Evolutionary conservation across 2,888 invertebrate species (phyloP), one percentile per base, ranked within the genome.

Genomic region (Orthosia incerta): DNA sequence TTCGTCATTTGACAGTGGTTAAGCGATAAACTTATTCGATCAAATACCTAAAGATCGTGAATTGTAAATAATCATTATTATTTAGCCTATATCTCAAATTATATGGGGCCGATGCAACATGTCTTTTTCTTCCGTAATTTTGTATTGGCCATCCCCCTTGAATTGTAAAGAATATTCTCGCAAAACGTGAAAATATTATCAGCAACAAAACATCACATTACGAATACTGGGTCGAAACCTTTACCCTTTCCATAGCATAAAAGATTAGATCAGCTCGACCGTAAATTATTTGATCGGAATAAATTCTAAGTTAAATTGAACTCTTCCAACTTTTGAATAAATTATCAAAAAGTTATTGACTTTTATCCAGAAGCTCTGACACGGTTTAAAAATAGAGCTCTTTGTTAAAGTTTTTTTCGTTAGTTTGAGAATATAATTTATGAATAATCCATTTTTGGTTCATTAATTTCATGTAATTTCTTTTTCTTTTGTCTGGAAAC

Each of bases 301-400:
- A 85, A 86, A 77, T 81, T 67, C 69, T 31, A 85, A 86, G 73
- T 85, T 83, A 81, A 85, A 85, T 86, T 83, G 80, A 75, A 76
- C 68, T 69, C 71, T 59, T 60, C 31, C 18, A 81, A 83, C 79
- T 85, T 85, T 80, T 71, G 72, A 83, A 83, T 83, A 77, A 82
- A 75, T 84, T 83, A 84, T 73, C 57, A 67, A 57, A 69, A 76
- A 72, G 56, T 71, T 84, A 80, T 72, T 72, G 84, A 76, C 71
- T 69, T 60, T 62, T 55, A 68, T 68, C 26, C 57, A 16, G n/a
- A n/a, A n/a, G 45, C 16, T 45, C 64, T 61, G 80, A 76, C 72
- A 60, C 62, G 51, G 56, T 72, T 77, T 83, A 59, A 69, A 80
- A 79, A 79, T 73, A 77, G 70, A 69, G 26, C 60, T 23, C 53